These are phyloP conservation scores for Dolichallabes microphthalmus DNA, from an alignment of 2,113 vertebrate genomes.

Conservation along the genomic window DNA sequence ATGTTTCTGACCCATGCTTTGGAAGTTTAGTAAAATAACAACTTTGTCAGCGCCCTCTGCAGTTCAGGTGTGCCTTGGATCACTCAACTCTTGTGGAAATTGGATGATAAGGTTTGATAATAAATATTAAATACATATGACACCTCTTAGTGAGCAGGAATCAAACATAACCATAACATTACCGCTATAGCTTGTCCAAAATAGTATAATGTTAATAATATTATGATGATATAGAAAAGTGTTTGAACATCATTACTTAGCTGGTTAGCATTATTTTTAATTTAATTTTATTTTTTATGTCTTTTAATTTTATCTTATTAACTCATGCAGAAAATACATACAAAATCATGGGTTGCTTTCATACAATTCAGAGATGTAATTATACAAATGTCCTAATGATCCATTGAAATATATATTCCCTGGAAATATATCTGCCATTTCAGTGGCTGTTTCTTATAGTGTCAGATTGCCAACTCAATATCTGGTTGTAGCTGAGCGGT, in stretches of 20 bases:
- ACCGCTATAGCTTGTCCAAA: not conserved
- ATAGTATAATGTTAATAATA: not conserved
- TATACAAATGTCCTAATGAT: not conserved
- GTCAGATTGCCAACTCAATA: no score
- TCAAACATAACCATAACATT: not conserved
- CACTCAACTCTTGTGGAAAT: not conserved
- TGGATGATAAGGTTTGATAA: not conserved
- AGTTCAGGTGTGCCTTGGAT: not conserved
- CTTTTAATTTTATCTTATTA: not conserved
- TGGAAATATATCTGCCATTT: no score
- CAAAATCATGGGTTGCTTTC: not conserved
- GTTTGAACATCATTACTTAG: no score
- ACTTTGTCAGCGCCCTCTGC: not conserved
- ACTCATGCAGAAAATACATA: not conserved
- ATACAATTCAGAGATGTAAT: not conserved
- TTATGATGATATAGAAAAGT: no score
- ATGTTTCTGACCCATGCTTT: not conserved
- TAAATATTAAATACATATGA: not conserved
- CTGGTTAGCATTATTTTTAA: no score
- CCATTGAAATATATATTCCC: not conserved
- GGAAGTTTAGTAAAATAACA: not conserved
- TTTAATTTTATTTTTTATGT: not conserved
- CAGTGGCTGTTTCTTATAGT: no score
- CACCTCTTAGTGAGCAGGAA: not conserved
- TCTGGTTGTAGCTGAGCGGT: no score